Base-by-base conservation (phyloP, 2,797 vertebrate genomes). In the Rhynchotus rufescens region DNA sequence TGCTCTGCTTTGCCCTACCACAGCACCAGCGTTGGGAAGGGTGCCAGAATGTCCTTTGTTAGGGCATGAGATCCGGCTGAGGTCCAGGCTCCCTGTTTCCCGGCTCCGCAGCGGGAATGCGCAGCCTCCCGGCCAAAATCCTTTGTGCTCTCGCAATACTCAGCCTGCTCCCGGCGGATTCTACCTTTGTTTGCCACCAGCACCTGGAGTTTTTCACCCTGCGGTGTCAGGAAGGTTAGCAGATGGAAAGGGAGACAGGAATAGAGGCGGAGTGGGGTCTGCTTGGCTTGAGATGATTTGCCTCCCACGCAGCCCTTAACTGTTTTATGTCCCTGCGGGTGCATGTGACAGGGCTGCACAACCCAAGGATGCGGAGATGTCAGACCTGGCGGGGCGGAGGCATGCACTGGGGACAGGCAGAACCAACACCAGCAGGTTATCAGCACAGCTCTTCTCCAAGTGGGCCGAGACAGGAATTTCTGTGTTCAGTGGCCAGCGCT, bases 1-100 rank as follows among this genome's bases (percentile, higher is more conserved):
- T 0, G 1, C 76, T 90, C 9, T 1, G 8, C 61, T 76, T 38
- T 82, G 84, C 82, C 88, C 86, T 80, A 32, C n/a, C 1, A 1
- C 82, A 90, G 84, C 5, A 42, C 47, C 84, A 88, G 80, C 9
- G 79, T 92, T 57, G 88, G 49, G 86, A 91, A 93, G 81, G 79
- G 81, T 91, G 90, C 66, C 79, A 59, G 78, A 76, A 86, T n/a
- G 62, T 54, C 79, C 49, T 91, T 85, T 91, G 62, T 83, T 64
- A 73, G 5, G 28, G 86, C 3, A 74, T 47, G 51, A 90, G 66
- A 88, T 79, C 54, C 76, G 74, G 86, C 81, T 78, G 52, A 38
- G 68, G 65, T 62, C 84, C 86, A 67, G 64, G 56, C 64, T 57
- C n/a, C 42, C 64, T 54, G 26, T 15, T 54, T 40, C 79, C 68